A percentile compares a stretch with the other conserved stretches of the same genome.
phyloP scores from a whole-genome alignment of 2,113 vertebrate species.

The Taxidea taxus region DNA sequence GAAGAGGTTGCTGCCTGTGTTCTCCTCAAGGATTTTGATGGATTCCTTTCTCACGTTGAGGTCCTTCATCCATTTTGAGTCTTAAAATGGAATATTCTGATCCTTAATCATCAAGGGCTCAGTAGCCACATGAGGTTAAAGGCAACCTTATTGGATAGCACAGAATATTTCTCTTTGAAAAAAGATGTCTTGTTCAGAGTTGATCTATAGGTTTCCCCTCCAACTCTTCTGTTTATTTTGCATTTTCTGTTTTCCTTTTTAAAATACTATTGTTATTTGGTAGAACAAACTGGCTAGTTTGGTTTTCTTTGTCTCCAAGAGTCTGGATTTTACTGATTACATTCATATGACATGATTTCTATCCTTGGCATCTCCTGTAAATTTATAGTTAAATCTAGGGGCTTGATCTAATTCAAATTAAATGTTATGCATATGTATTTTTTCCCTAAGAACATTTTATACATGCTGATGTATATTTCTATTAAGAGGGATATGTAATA shows the following conservation, averaged over 20 bases:
- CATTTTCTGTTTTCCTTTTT: background rate
- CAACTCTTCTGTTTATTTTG: background rate
- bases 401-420: background rate
- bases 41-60: too few relatives aligned
- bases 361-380: background rate
- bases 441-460: background rate
- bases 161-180: background rate
- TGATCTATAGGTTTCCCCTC: background rate
- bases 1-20: too few relatives aligned
- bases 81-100: too few relatives aligned
- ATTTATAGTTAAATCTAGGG: constrained; percentile 7
- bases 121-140: background rate
- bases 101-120: background rate
- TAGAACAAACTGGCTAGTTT: background rate
- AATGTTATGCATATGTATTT: background rate
- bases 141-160: background rate
- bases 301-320: background rate
- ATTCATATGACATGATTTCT: background rate
- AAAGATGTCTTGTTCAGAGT: background rate
- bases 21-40: too few relatives aligned
- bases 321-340: constrained; percentile 19
- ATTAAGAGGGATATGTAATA: background rate
- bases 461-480: background rate
- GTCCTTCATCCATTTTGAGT: too few relatives aligned
- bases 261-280: background rate